Base-by-base conservation (phyloP, 2,888 invertebrate species). In the Mesorhabditis belari region DNA sequence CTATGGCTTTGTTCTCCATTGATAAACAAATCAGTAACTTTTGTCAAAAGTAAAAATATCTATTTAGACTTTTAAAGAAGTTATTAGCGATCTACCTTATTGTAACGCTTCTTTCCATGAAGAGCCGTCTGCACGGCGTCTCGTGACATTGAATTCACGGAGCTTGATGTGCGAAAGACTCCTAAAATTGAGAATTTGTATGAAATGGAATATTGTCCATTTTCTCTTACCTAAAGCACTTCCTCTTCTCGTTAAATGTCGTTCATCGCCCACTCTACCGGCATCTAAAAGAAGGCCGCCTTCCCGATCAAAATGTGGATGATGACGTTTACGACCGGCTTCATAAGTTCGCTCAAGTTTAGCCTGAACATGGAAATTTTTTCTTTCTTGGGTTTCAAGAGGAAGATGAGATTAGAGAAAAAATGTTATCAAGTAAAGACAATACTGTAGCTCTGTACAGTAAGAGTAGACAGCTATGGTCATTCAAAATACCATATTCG, bases 281-380 rank as follows among this genome's bases (percentile, higher is more conserved):
- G 25, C 35, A 17, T 53, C 58, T 12, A 21, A 17, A 19, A 54
- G 17, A 17, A 25, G 27, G 2, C 55, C 26, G 19, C 27, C 58
- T 4, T 17, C 17, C 5, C 29, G 52, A 27, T 51, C 58, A 19
- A 58, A 24, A 6, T 44, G 12, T 49, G 51, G 6, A 2, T 25
- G 24, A 21, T 63, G 59, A 9, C 53, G n/a, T 24, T 51, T 27
- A 54, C 65, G 28, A 17, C 76, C 76, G 3, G 69, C 69, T 53
- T 77, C 70, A 57, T 76, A 76, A 0, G 76, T 75, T n/a, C 71
- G 65, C 52, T 77, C 77, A 27, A 76, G 63, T 52, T 76, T 76
- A 4, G 68, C 66, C 72, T 73, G 57, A 53, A 58, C 44, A n/a
- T n/a, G n/a, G n/a, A n/a, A n/a, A n/a, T n/a, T n/a, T n/a, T n/a